phyloP scores from a whole-genome alignment of 2,888 invertebrate genomes.

The Argyresthia goedartella region DNA sequence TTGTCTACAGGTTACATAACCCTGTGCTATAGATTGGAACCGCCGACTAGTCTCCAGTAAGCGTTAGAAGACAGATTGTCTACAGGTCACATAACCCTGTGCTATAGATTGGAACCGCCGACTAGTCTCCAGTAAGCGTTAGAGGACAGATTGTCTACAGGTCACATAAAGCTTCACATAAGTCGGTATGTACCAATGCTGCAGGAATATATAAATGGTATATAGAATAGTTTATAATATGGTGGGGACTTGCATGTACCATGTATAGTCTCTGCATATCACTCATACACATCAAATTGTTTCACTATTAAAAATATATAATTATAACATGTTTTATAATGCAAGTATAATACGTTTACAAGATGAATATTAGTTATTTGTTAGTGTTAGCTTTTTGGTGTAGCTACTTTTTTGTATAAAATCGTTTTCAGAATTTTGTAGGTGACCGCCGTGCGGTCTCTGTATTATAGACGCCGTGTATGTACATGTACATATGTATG shows the following conservation, averaged over 20 bases:
- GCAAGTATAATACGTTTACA: slow-evolving; percentile 25
- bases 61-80: too few species aligned
- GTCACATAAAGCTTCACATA: too few species aligned
- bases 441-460: slow-evolving; percentile 24
- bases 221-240: slow-evolving; percentile 1
- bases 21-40: too few species aligned
- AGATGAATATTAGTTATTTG: slow-evolving; percentile 46
- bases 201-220: background rate
- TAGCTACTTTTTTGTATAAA: slow-evolving; percentile 40
- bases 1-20: too few species aligned
- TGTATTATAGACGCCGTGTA: slow-evolving; percentile 2
- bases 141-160: too few species aligned
- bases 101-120: too few species aligned
- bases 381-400: slow-evolving; percentile 53
- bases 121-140: too few species aligned
- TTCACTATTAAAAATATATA: slow-evolving; percentile 39
- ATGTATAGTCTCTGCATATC: slow-evolving; percentile 38
- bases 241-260: background rate
- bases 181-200: background rate
- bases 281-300: slow-evolving; percentile 56
- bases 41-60: too few species aligned
- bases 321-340: slow-evolving; percentile 31
- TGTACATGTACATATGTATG: too few species aligned
- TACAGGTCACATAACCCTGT: too few species aligned
- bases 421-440: slow-evolving; percentile 11